A percentile compares a stretch with the other conserved stretches of the same genome.
These are phyloP conservation scores for Pegoplata infirma DNA, from an alignment of 2,888 invertebrate genomes.

Conservation along the genomic window DNA sequence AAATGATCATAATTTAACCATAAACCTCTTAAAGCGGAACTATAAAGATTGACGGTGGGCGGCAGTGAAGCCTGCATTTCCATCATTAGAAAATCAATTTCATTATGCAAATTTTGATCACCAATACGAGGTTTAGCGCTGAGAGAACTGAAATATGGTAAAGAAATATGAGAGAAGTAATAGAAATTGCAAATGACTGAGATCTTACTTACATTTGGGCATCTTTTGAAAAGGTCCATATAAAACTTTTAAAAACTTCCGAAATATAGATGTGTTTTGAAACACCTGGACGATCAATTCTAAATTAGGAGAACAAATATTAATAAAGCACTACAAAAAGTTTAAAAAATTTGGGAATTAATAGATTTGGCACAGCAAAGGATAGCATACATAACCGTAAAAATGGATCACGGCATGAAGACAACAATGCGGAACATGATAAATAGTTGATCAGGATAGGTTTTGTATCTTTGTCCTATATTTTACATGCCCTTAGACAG, in stretches of 20 bases:
- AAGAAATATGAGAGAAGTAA: background rate
- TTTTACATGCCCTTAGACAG: too few species aligned
- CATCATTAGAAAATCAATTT: constrained; percentile 78
- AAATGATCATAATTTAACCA: constrained; percentile 80
- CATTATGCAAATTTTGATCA: constrained; percentile 74
- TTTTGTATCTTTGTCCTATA: too few species aligned
- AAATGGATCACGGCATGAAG: too few species aligned
- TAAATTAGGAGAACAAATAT: too few species aligned
- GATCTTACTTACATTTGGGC: constrained; percentile 72
- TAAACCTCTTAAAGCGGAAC: constrained; percentile 78
- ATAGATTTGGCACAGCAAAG: too few species aligned
- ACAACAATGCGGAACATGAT: too few species aligned
- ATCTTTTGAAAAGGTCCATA: constrained; percentile 76
- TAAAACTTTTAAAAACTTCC: constrained; percentile 74
- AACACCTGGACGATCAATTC: constrained; percentile 71
- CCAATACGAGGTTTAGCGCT: constrained; percentile 74
- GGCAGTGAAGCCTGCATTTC: constrained; percentile 78
- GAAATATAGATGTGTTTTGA: constrained; percentile 75
- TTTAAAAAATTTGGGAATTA: too few species aligned
- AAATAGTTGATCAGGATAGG: too few species aligned
- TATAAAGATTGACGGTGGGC: constrained; percentile 75
- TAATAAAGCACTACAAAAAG: too few species aligned
- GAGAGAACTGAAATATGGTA: constrained; percentile 65
- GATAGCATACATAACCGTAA: too few species aligned
- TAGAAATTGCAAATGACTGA: background rate